Conservation (phyloP, 2,888 invertebrate species). For the Leucoma salicis region DNA sequence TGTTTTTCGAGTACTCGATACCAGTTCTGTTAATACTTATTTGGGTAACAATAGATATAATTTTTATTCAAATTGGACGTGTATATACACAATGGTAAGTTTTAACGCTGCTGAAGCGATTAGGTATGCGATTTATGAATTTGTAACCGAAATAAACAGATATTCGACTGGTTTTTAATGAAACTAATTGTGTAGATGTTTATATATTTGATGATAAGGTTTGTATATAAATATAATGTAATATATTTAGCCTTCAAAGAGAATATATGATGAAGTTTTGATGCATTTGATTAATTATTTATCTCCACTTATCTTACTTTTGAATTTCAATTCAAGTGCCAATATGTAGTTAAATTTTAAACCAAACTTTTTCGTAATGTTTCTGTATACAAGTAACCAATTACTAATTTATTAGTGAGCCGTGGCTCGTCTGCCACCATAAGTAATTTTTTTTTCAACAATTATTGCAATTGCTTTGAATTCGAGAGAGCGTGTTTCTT, state of each 20-base stretch:
- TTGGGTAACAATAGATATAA: slow-evolving; percentile 47
- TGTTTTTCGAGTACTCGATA: slow-evolving; percentile 48
- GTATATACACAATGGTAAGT: slow-evolving; percentile 34
- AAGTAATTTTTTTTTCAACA: no score
- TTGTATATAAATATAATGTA: slow-evolving; percentile 13
- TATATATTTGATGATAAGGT: slow-evolving; percentile 19
- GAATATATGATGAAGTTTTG: neutral
- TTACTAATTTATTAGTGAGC: no score
- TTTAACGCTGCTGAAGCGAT: slow-evolving; percentile 45
- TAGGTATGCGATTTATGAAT: slow-evolving; percentile 39
- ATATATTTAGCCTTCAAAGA: slow-evolving; percentile 20
- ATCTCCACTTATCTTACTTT: no score
- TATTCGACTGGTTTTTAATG: slow-evolving; percentile 29
- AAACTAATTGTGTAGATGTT: slow-evolving; percentile 20
- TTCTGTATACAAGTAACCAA: no score
- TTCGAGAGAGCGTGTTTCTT: no score
- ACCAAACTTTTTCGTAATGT: no score
- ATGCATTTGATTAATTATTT: no score
- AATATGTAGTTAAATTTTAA: no score
- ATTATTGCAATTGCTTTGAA: no score
- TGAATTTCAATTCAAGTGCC: no score
- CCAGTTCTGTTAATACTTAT: slow-evolving; percentile 46
- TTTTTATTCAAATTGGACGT: slow-evolving; percentile 40
- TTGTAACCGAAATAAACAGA: slow-evolving; percentile 25
- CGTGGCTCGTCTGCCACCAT: no score